Evolutionary conservation across 2,888 invertebrate species (phyloP), one percentile per base, ranked within the genome.

Genomic region (Caenorhabditis sp.): DNA sequence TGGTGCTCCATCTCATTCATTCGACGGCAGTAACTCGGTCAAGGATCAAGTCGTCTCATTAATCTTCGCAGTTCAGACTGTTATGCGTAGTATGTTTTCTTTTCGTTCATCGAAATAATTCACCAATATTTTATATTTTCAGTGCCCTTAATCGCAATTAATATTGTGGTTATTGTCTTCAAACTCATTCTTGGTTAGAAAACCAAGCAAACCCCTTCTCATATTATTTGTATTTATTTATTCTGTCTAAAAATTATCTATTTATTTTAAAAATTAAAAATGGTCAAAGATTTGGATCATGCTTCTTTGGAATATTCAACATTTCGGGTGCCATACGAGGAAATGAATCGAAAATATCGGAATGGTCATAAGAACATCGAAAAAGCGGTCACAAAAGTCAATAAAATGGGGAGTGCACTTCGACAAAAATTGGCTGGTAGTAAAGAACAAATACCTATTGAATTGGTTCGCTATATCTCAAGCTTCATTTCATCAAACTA

Each of bases 281-380:
- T 58, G 58, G 38, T 38, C 25, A 49, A 59, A 26, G 36, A 38
- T 1, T 52, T 54, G 1, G 65, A 73, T 27, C 21, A 54, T 12
- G n/a, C 57, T 7, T 53, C 94, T 79, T 90, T 97, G 88, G 97
- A 97, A 89, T 95, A 97, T 90, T 93, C 95, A 62, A 95, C 96
- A 27, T 91, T 97, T 80, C 96, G 96, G 92, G 95, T 97, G 78
- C 97, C 97, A 1, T 99, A 97, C 88, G 99, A 99, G 90, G 92
- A 97, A 59, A 91, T 99, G 79, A 99, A 99, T 90, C 97, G 97
- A 89, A 94, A 94, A 85, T 99, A 97, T 89, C 92, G 97, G 65
- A 92, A 93, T 57, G 94, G 96, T 1, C 97, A 99, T 52, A 89
- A 95, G 74, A 64, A 70, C 7, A 63, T 78, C 38, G 78, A 78